Evolutionary conservation across 2,797 vertebrate genomes (phyloP), one percentile per base, ranked within the genome.

Genomic region (Sebastes diaconus): DNA sequence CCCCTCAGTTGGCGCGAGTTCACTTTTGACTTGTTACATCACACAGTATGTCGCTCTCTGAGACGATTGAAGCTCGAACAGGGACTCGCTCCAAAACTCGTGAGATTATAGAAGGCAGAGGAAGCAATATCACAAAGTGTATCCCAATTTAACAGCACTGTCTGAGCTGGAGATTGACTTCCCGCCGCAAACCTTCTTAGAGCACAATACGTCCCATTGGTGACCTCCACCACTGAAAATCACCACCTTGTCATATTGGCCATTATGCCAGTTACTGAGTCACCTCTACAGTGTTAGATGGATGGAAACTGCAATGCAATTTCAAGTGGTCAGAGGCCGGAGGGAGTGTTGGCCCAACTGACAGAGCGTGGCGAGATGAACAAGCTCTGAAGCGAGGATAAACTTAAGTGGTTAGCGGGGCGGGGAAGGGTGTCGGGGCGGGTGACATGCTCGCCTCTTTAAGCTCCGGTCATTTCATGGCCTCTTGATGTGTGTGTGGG

Each of bases 21-120:
- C 71, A 88, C 86, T 68, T 85, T 87, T 87, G 79, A 81, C 87
- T 67, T 36, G 76, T 84, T 84, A 66, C 70, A 85, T 88, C 84
- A 88, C 68, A 68, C 75, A 75, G 73, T 59, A 55, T 84, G 89
- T 74, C 11, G 4, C 39, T 80, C 54, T 76, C 60, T 24, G 70
- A 77, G 20, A 54, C 6, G 5, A 64, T 13, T 77, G 55, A 57
- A 80, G 73, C 67, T 60, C 1, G 0, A 72, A 24, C 16, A 1
- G 8, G n/a, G n/a, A 65, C 18, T 54, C 22, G 2, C 8, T 32
- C 34, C 66, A 77, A 69, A 36, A 29, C 30, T 22, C 29, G 25
- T 29, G 24, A 30, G 29, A 76, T 75, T 22, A 61, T 39, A 55
- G 50, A 75, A 30, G 25, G 25, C n/a, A 52, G 32, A 71, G 20